phyloP scores from a whole-genome alignment of 2,888 invertebrate species.

The Baronia brevicornis region DNA sequence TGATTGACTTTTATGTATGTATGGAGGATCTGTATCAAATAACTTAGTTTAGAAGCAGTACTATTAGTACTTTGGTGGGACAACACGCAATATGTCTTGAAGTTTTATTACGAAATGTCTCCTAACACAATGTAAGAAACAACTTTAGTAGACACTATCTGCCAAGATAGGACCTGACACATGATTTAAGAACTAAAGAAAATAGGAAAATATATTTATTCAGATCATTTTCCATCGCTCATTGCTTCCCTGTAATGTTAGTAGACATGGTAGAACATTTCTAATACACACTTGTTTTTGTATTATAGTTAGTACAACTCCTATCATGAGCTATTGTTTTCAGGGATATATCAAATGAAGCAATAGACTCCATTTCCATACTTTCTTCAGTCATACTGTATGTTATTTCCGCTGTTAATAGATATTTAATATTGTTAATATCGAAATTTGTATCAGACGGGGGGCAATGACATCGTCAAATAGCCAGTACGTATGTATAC shows the following conservation, averaged over 20 bases:
- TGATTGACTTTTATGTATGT: slow-evolving; percentile 1
- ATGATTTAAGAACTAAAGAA: slow-evolving; percentile 9
- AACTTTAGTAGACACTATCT: too few species aligned
- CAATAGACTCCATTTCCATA: slow-evolving; percentile 1
- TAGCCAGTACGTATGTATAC: slow-evolving; percentile 21
- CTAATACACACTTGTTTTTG: too few species aligned
- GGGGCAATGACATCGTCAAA: slow-evolving; percentile 16
- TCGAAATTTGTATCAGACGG: too few species aligned
- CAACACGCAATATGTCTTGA: too few species aligned
- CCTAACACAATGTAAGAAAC: too few species aligned
- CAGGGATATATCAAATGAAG: slow-evolving; percentile 3
- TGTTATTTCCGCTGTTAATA: too few species aligned
- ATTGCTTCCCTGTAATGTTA: slow-evolving; percentile 14
- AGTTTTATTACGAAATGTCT: too few species aligned
- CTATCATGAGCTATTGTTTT: too few species aligned
- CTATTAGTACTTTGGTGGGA: slow-evolving; percentile 9
- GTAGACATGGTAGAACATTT: slow-evolving; percentile 6
- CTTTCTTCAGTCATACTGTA: too few species aligned
- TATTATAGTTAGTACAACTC: too few species aligned
- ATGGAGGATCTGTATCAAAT: slow-evolving; percentile 36
- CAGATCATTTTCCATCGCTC: slow-evolving; percentile 10
- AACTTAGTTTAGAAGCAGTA: slow-evolving; percentile 15
- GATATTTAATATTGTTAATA: too few species aligned
- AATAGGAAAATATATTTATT: slow-evolving; percentile 13
- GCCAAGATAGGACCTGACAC: too few species aligned